A percentile compares a stretch with the other conserved stretches of the same genome.
These are phyloP conservation scores for Trissoscelio sp. DNA, from an alignment of 2,888 invertebrate species.

Conservation along the genomic window DNA sequence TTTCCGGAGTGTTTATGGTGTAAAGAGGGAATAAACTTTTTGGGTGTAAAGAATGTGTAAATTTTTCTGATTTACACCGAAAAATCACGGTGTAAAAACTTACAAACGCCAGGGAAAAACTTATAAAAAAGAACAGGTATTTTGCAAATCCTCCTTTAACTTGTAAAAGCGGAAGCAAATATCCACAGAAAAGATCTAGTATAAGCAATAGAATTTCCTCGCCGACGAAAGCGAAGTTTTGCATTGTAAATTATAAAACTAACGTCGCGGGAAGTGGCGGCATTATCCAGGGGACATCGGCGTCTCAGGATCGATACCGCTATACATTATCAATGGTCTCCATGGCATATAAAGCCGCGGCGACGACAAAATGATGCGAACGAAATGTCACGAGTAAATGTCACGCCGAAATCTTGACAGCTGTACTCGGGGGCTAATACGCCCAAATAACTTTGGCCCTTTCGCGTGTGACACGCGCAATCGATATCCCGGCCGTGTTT, in stretches of 20 bases:
- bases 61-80: no score
- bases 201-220: no score
- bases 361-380: constrained; percentile 46
- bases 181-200: neutral
- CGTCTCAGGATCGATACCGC: constrained; percentile 64
- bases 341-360: constrained; percentile 41
- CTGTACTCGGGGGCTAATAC: constrained; percentile 32
- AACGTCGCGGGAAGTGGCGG: constrained; percentile 38
- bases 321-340: constrained; percentile 67
- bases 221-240: constrained; percentile 35
- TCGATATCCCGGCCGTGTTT: constrained; percentile 60
- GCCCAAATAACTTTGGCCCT: constrained; percentile 51
- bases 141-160: no score
- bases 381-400: constrained; percentile 49
- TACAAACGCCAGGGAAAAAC: no score
- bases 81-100: no score
- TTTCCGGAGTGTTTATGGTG: no score
- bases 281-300: constrained; percentile 58
- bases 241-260: constrained; percentile 58
- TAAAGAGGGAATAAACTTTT: no score
- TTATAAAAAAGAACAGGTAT: no score
- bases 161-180: neutral
- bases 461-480: constrained; percentile 53
- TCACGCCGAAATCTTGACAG: constrained; percentile 47
- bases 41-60: no score